Conservation (phyloP, 2,888 invertebrate species). For the Mesodorylaimus sp. region DNA sequence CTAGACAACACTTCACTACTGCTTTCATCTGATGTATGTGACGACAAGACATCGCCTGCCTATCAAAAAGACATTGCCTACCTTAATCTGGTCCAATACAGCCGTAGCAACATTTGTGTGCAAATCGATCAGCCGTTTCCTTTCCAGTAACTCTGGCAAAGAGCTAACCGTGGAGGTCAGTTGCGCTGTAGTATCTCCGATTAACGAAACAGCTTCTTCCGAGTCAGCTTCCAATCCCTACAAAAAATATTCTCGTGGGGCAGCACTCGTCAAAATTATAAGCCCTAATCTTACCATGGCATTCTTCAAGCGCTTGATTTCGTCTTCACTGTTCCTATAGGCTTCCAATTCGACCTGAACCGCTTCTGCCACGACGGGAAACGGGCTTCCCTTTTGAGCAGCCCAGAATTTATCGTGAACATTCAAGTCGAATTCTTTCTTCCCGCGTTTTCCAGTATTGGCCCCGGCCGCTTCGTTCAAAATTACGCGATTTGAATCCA, state of each 20-base stretch:
- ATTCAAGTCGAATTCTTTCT: slow-evolving; percentile 71
- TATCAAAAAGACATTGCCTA: no score
- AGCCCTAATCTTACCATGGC: slow-evolving; percentile 48
- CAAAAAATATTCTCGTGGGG: slow-evolving; percentile 13
- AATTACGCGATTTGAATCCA: slow-evolving; percentile 65
- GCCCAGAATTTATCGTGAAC: slow-evolving; percentile 71
- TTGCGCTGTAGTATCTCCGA: slow-evolving; percentile 66
- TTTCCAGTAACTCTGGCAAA: slow-evolving; percentile 83
- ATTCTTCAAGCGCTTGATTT: slow-evolving; percentile 79
- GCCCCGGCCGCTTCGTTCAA: slow-evolving; percentile 49
- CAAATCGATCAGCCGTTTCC: slow-evolving; percentile 91
- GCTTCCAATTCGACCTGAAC: slow-evolving; percentile 94
- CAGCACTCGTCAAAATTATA: slow-evolving; percentile 1
- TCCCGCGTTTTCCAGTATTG: slow-evolving; percentile 45
- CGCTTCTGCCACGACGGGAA: slow-evolving; percentile 70
- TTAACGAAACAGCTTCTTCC: slow-evolving; percentile 55
- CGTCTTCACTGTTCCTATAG: slow-evolving; percentile 78
- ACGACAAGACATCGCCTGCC: no score
- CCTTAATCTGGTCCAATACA: slow-evolving; percentile 42
- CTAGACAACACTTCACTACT: no score
- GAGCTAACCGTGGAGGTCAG: slow-evolving; percentile 78
- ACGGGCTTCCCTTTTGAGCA: slow-evolving; percentile 64
- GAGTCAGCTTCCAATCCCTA: slow-evolving; percentile 65
- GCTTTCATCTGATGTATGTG: no score
- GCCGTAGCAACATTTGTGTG: slow-evolving; percentile 90